phyloP scores from a whole-genome alignment of 2,888 invertebrate genomes.

The Idaea straminata region DNA sequence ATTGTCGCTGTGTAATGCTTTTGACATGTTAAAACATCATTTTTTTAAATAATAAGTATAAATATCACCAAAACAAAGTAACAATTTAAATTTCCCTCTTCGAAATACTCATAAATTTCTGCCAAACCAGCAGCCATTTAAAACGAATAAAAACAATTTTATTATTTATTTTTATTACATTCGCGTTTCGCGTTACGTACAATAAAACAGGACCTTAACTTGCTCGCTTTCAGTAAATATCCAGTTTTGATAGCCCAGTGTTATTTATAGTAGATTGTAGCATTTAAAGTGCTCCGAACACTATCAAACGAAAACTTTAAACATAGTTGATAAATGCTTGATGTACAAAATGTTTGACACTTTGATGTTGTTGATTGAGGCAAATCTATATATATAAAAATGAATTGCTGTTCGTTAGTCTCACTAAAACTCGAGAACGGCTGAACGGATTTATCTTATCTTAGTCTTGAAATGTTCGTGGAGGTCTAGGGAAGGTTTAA shows the following conservation, averaged over 20 bases:
- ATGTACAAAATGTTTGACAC: no score
- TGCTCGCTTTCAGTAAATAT: slow-evolving; percentile 1
- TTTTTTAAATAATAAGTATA: no score
- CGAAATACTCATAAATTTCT: background rate
- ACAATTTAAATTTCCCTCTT: background rate
- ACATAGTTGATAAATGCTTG: no score
- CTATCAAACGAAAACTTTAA: background rate
- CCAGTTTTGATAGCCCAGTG: background rate
- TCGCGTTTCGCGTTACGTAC: background rate
- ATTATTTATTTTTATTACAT: slow-evolving; percentile 1
- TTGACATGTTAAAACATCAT: no score
- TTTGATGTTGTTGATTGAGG: no score
- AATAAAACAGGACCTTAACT: background rate
- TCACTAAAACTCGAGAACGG: no score
- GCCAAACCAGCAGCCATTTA: slow-evolving; percentile 1
- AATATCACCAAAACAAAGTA: background rate
- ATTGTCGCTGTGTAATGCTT: no score
- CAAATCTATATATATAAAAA: no score
- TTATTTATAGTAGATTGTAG: background rate
- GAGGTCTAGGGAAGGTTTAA: no score
- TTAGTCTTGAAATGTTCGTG: no score
- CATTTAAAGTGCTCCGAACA: background rate
- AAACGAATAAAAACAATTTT: slow-evolving; percentile 1
- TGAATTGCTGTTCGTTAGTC: no score
- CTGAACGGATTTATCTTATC: no score